Evolutionary conservation across 2,888 invertebrate species (phyloP).

Genomic region (Vannuccia rotundouncinata): DNA sequence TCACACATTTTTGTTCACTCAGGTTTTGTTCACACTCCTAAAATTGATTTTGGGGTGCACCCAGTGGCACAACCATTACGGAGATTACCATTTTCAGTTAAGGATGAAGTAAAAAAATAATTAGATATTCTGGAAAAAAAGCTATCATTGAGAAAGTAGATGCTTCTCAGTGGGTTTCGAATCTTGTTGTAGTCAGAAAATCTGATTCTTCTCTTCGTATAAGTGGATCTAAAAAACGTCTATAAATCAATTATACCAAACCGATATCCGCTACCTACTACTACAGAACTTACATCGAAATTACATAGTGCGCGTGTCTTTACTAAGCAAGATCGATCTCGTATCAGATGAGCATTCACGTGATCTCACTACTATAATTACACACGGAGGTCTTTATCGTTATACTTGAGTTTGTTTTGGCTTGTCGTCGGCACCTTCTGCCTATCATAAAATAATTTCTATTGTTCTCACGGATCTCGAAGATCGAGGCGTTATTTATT

Average conservation of each 20-base stretch:
- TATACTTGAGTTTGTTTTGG: neutral
- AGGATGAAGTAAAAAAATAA: neutral
- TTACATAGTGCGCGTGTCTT: neutral
- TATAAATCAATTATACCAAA: neutral
- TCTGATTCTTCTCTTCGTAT: neutral
- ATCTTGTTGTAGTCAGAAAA: neutral
- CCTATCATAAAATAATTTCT: neutral
- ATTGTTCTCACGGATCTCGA: neutral
- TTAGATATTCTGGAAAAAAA: neutral
- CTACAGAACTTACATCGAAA: neutral
- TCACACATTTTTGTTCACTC: neutral
- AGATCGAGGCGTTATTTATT: neutral
- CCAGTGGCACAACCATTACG: neutral
- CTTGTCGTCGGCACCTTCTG: neutral
- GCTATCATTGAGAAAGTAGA: neutral
- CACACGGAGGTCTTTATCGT: neutral
- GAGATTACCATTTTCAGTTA: no score
- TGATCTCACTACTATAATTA: conserved; percentile 5
- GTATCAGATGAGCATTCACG: neutral
- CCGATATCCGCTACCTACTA: neutral
- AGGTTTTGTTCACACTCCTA: neutral
- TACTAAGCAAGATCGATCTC: neutral
- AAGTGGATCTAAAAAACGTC: neutral
- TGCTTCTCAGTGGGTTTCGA: neutral
- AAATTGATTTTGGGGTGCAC: neutral